A percentile compares a stretch with the other conserved stretches of the same genome.
These are phyloP conservation scores for Dascyllus trimaculatus DNA, from an alignment of 2,113 vertebrate genomes.

Conservation along the genomic window DNA sequence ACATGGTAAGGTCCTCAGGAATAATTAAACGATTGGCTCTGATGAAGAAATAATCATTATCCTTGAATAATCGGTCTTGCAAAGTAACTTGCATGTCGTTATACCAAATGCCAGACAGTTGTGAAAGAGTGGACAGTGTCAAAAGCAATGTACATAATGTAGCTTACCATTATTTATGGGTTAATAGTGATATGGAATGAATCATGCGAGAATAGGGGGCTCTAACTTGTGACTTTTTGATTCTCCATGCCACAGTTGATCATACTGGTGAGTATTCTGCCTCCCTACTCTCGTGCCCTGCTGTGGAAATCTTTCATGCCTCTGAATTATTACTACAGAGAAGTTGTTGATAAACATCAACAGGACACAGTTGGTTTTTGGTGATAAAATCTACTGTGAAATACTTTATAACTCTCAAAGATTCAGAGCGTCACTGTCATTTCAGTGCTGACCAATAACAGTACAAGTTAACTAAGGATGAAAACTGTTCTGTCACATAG, in stretches of 20 bases:
- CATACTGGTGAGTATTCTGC: constrained; percentile 82
- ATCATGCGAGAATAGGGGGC: constrained; percentile 33
- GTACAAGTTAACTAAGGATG: too few relatives aligned
- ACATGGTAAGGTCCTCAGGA: too few relatives aligned
- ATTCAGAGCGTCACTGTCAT: not conserved
- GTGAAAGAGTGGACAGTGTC: not conserved
- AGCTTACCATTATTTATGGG: not conserved
- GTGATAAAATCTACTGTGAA: not conserved
- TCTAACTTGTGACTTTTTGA: constrained; percentile 81
- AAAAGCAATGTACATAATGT: not conserved
- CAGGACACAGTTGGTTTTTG: not conserved
- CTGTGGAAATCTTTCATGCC: constrained; percentile 45
- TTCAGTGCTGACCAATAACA: too few relatives aligned
- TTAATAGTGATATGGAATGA: constrained; percentile 11
- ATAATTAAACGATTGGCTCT: not conserved
- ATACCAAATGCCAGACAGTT: not conserved
- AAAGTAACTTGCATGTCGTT: not conserved
- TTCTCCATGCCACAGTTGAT: constrained; percentile 85
- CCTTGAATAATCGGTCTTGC: not conserved
- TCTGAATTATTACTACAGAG: constrained; percentile 25
- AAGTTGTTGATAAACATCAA: not conserved
- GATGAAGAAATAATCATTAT: not conserved
- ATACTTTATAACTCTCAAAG: not conserved
- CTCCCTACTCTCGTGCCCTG: constrained; percentile 51
- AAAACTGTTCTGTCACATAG: too few relatives aligned